Percentiles rank a stretch among this genome's conserved stretches.
Evolutionary conservation across 1,140 invertebrate species (phyloP).

Genomic region (Drosophila mojavensis): DNA sequence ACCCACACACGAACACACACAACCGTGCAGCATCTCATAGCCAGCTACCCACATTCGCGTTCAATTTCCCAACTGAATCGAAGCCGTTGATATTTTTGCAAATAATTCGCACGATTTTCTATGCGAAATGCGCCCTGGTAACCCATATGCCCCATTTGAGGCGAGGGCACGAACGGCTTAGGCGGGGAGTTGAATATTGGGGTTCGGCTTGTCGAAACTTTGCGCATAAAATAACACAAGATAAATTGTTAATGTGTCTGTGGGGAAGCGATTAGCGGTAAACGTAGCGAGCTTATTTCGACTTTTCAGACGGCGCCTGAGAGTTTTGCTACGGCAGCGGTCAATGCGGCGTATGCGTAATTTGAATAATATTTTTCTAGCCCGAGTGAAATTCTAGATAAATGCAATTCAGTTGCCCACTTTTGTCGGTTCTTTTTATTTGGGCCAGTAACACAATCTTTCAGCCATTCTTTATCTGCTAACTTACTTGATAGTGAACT

Average conservation of each 20-base stretch:
- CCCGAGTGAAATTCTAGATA: background rate
- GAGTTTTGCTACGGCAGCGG: constrained; percentile 10
- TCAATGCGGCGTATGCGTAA: constrained; percentile 45
- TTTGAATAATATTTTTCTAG: constrained; percentile 45
- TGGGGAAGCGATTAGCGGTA: constrained; percentile 80
- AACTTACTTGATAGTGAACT: no score
- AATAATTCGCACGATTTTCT: constrained; percentile 64
- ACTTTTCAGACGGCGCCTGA: constrained; percentile 40
- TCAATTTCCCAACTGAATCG: constrained; percentile 51
- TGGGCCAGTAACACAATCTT: no score
- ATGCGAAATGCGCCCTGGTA: constrained; percentile 51
- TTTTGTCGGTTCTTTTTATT: background rate
- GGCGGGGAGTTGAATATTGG: constrained; percentile 5
- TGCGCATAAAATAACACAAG: constrained; percentile 82
- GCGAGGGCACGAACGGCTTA: constrained; percentile 1
- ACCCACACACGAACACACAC: background rate
- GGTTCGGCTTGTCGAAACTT: constrained; percentile 53
- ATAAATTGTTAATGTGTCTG: constrained; percentile 82
- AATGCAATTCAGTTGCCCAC: constrained; percentile 13
- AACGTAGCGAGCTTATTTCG: constrained; percentile 75
- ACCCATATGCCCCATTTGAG: constrained; percentile 32
- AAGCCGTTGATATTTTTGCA: constrained; percentile 61
- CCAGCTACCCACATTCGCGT: constrained; percentile 19
- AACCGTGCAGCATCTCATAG: background rate
- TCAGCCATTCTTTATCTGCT: no score